phyloP scores from a whole-genome alignment of 2,797 vertebrate genomes.

The Sylvilagus floridanus region DNA sequence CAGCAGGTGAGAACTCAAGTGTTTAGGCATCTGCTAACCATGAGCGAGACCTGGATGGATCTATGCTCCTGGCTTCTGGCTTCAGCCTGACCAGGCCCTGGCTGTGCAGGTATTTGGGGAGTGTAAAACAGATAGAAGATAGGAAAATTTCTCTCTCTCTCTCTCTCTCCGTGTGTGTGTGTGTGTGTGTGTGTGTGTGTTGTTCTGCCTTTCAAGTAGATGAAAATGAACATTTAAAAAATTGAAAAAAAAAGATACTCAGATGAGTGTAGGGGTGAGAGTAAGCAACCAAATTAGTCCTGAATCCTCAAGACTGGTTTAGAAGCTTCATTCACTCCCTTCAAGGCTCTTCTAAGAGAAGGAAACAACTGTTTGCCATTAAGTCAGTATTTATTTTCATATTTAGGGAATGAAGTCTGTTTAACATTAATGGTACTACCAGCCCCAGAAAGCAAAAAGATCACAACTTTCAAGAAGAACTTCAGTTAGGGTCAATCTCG shows the following conservation, averaged over 20 bases:
- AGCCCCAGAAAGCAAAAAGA: constrained; percentile 4
- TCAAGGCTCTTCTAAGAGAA: neutral
- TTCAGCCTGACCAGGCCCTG: too few species aligned
- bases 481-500: neutral
- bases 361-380: constrained; percentile 32
- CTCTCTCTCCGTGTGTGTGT: too few species aligned
- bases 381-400: constrained; percentile 9
- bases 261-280: neutral
- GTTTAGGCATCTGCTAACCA: too few species aligned
- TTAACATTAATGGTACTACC: neutral
- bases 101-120: too few species aligned
- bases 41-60: too few species aligned
- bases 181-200: too few species aligned
- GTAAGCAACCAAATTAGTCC: constrained; percentile 21
- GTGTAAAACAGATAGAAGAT: too few species aligned
- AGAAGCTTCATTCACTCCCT: neutral
- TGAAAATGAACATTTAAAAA: too few species aligned
- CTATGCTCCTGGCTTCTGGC: too few species aligned
- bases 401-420: constrained; percentile 7
- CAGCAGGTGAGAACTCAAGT: too few species aligned
- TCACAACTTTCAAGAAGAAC: constrained; percentile 11
- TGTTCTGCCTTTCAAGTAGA: too few species aligned
- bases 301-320: constrained; percentile 25
- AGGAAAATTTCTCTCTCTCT: too few species aligned
- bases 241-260: neutral